Evolutionary conservation across 2,888 invertebrate genomes (phyloP), one percentile per base, ranked within the genome.

Genomic region (Hermaeophaga mercurialis): DNA sequence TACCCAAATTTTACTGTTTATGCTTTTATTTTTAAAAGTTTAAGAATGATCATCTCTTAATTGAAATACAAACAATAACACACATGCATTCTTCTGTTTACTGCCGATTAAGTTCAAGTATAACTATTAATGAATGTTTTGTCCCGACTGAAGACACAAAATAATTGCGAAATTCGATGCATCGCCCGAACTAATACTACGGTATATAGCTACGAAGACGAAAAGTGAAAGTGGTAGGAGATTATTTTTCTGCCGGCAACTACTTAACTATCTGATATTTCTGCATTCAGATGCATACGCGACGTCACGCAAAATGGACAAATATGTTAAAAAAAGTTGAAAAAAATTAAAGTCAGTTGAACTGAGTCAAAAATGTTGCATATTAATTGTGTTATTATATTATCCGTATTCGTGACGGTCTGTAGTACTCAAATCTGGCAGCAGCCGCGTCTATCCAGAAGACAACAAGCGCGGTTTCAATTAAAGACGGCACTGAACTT

Each of bases 401-500:
- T 61, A 38, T 44, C 53, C 46, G 31, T 56, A 9, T 60, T 63
- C 28, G 54, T 39, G 39, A 8, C 39, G 11, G 33, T 52, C 7
- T 44, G 45, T 38, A 33, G 56, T 39, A 58, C 48, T 5, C 69
- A 69, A 54, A 55, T 66, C 12, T 39, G 66, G 46, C 61, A 60
- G 22, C 58, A 57, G 19, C 57, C 50, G 15, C 55, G 58, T 22
- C 61, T 66, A n/a, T 54, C 66, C 19, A 11, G 49, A 9, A 31
- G 41, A 9, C 38, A 48, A 3, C 49, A 48, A 22, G 28, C 48
- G 14, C 65, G 60, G 53, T 59, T 66, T 9, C 65, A 63, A 5
- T 66, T 62, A 47, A 68, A 63, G 45, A 66, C 69, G 2, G 70
- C 70, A 9, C 55, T 68, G 17, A 68, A 67, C 43, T 49, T 72